phyloP scores from a whole-genome alignment of 2,113 vertebrate genomes.

The Oxygymnocypris stewartii region DNA sequence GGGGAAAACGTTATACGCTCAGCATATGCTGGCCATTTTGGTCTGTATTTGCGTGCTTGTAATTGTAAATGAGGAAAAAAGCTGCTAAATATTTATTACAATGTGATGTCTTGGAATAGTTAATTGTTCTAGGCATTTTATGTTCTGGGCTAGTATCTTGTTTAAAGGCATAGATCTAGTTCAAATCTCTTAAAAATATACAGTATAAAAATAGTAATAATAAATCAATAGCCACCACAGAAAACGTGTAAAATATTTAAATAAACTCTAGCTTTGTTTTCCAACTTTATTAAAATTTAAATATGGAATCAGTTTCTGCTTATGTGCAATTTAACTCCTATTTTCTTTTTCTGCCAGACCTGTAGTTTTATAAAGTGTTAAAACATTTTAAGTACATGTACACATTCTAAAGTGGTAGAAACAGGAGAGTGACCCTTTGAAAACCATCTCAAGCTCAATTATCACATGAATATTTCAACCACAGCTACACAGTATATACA shows the following conservation, averaged over 20 bases:
- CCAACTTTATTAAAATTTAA: background rate
- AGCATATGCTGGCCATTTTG: background rate
- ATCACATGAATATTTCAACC: constrained; percentile 55
- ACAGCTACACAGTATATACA: constrained; percentile 35
- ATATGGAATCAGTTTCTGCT: background rate
- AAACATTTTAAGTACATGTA: constrained; percentile 24
- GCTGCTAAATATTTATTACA: constrained; percentile 11
- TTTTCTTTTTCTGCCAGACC: background rate
- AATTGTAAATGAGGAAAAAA: background rate
- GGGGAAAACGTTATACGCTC: background rate
- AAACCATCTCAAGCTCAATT: constrained; percentile 44
- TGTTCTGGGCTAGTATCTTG: background rate
- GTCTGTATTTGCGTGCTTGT: background rate
- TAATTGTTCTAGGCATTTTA: background rate
- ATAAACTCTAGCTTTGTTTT: background rate
- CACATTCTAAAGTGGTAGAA: constrained; percentile 51
- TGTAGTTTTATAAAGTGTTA: background rate
- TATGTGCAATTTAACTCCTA: background rate
- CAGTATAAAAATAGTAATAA: background rate
- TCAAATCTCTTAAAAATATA: background rate
- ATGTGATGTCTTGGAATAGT: background rate
- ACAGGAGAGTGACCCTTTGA: constrained; percentile 46
- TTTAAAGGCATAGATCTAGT: background rate
- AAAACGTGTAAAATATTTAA: background rate
- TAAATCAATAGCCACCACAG: background rate